Conservation (phyloP, 2,888 invertebrate species). For the Lypha dubia region DNA sequence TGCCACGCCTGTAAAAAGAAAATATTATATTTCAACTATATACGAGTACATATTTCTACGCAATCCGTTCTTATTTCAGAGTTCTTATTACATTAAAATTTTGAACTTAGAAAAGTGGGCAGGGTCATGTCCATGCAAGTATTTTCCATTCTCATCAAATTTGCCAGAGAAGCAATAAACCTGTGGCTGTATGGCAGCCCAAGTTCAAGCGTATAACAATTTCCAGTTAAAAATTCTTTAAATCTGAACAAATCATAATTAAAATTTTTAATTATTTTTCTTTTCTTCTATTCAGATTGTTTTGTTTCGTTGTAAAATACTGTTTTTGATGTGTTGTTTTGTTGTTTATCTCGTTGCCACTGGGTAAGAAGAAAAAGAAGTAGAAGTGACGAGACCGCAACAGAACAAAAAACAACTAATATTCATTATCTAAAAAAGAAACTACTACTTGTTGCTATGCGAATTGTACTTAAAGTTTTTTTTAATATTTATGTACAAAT, state of each 20-base stretch:
- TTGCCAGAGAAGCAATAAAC: no score
- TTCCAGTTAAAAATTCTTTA: constrained; percentile 33
- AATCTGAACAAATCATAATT: constrained; percentile 44
- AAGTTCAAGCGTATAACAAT: neutral
- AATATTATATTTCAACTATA: no score
- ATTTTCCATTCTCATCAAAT: no score
- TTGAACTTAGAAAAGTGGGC: no score
- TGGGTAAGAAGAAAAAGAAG: neutral
- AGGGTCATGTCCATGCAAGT: no score
- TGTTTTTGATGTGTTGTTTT: no score
- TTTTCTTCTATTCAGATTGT: neutral
- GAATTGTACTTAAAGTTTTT: constrained; percentile 17
- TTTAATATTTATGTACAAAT: neutral
- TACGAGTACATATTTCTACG: no score
- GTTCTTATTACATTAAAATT: no score
- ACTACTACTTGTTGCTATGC: constrained; percentile 70
- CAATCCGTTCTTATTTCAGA: no score
- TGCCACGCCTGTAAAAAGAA: no score
- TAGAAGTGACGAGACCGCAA: constrained; percentile 10
- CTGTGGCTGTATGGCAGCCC: neutral
- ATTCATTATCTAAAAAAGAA: constrained; percentile 17
- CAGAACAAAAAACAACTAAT: neutral
- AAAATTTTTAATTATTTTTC: constrained; percentile 37
- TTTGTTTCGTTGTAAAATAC: constrained; percentile 10
- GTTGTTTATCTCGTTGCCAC: constrained; percentile 11